Evolutionary conservation across 1,140 invertebrate genomes (phyloP), one percentile per base, ranked within the genome.

Genomic region (Brachionus calyciflorus): DNA sequence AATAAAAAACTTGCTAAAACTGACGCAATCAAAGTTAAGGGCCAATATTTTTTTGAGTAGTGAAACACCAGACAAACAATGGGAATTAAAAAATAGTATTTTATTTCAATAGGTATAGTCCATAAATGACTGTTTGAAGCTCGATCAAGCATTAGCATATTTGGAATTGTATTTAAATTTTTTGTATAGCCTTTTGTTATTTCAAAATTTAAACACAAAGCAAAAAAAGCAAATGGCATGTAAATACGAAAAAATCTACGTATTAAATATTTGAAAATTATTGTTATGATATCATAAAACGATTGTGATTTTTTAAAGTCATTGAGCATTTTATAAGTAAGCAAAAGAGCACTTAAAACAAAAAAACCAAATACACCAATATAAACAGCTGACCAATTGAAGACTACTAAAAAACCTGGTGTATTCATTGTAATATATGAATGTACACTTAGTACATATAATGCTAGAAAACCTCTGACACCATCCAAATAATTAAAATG

Each of bases 331-430:
- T 30, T 26, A 60, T 60, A 60, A 60, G 55, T 60, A 37, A 60
- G 30, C 14, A 63, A 40, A 63, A 63, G 40, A 37, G 57, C 12
- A 19, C 57, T 63, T 9, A 63, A n/a, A 40, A 63, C 57, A 37
- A 63, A 63, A 63, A 63, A 63, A 6, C 57, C 57, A 19, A 63
- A 63, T 17, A 63, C 28, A 7, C 57, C 57, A 63, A 63, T 63
- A 40, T 37, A 63, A 21, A 37, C 17, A 40, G 28, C 57, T 37
- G 57, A 63, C 57, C 28, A 37, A 6, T 37, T 37, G 17, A 63
- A 63, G 5, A 63, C 40, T 33, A 7, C 28, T 10, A 63, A 63
- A 19, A 37, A 28, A 63, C 57, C 57, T n/a, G n/a, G n/a, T n/a
- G n/a, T n/a, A n/a, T n/a, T n/a, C n/a, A n/a, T n/a, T n/a, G n/a